A percentile compares a stretch with the other conserved stretches of the same genome.
Evolutionary conservation across 1,140 invertebrate genomes (phyloP).

Genomic region (Pygmarrhopalites habei): DNA sequence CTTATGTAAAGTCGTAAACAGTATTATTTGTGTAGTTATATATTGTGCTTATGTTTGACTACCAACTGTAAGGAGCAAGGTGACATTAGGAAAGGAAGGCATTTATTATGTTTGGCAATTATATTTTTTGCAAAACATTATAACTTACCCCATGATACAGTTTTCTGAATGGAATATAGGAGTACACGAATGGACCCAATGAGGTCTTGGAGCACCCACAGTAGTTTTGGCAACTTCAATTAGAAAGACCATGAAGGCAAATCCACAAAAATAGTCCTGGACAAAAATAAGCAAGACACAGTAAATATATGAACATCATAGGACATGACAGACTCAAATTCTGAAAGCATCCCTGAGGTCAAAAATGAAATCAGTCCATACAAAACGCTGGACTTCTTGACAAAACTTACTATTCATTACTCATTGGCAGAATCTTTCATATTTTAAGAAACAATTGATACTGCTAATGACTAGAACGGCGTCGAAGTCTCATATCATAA

Average conservation of each 20-base stretch:
- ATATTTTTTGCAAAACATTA: no score
- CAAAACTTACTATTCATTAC: neutral
- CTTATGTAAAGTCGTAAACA: no score
- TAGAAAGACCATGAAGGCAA: conserved; percentile 24
- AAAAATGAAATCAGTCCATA: neutral
- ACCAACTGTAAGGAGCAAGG: no score
- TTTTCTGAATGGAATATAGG: conserved; percentile 21
- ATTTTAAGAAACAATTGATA: neutral
- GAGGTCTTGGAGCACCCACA: conserved; percentile 27
- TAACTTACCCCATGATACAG: conserved; percentile 20
- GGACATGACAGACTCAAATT: no score
- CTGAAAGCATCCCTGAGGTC: neutral
- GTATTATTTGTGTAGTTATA: no score
- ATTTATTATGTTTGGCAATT: no score
- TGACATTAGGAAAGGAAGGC: neutral
- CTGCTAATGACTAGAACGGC: neutral
- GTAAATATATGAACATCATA: no score
- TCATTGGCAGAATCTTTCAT: neutral
- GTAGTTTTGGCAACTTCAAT: conserved; percentile 30
- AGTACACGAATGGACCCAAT: conserved; percentile 27
- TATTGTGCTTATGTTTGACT: no score
- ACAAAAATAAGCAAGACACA: conserved; percentile 8
- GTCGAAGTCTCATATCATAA: neutral
- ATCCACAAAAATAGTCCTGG: conserved; percentile 31
- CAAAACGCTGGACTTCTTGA: neutral